These are phyloP conservation scores for Gasterosteus aculeatus DNA, from an alignment of 2,113 vertebrate species.

Conservation along the genomic window DNA sequence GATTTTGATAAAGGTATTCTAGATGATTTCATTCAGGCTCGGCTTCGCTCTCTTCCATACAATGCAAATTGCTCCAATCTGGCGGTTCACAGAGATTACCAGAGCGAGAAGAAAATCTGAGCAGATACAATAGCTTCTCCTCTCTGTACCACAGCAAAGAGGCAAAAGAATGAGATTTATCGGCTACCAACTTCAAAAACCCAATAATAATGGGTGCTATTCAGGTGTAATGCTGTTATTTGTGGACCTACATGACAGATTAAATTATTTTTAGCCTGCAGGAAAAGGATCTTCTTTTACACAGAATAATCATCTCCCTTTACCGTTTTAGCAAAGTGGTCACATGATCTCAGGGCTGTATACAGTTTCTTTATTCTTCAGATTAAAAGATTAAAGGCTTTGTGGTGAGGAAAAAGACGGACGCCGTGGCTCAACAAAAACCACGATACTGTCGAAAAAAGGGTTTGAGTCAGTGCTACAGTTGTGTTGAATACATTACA, in stretches of 20 bases:
- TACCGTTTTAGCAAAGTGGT: constrained; percentile 72
- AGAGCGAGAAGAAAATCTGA: constrained; percentile 50
- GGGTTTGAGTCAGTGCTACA: constrained; percentile 56
- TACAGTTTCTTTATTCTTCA: constrained; percentile 67
- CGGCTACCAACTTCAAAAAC: constrained; percentile 59
- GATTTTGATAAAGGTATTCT: constrained; percentile 29
- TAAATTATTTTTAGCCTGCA: constrained; percentile 78
- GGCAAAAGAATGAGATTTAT: constrained; percentile 68
- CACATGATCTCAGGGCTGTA: constrained; percentile 56
- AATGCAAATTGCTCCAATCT: constrained; percentile 59
- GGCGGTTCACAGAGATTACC: constrained; percentile 62
- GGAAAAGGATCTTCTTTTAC: constrained; percentile 59
- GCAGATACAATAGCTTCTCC: constrained; percentile 49
- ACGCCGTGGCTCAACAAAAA: constrained; percentile 56
- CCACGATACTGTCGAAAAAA: constrained; percentile 52
- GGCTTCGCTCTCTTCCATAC: neutral
- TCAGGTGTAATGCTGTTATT: constrained; percentile 72
- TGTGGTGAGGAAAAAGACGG: constrained; percentile 52
- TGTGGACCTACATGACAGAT: constrained; percentile 75
- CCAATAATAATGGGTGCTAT: constrained; percentile 70
- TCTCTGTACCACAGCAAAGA: constrained; percentile 41
- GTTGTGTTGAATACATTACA: constrained; percentile 67
- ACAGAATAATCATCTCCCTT: constrained; percentile 68
- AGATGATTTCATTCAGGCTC: constrained; percentile 33
- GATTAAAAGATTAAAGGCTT: constrained; percentile 84